Conservation (phyloP, 2,888 invertebrate species). For the Acheta domesticus region DNA sequence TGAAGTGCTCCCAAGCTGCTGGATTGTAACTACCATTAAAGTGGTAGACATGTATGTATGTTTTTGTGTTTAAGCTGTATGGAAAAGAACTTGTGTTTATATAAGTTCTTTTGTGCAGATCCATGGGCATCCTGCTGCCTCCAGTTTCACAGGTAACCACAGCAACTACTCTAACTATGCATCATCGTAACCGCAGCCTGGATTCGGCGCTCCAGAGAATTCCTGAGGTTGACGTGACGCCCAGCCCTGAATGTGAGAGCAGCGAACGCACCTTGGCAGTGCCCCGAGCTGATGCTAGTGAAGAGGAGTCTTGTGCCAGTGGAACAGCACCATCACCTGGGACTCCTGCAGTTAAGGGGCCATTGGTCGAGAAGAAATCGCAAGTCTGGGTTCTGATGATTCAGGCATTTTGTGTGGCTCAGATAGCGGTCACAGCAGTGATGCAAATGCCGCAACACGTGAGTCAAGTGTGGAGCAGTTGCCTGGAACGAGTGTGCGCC, state of each 20-base stretch:
- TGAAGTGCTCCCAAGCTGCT: too few species aligned
- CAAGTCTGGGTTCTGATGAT: constrained; percentile 72
- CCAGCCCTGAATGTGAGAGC: constrained; percentile 60
- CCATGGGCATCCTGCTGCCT: constrained; percentile 62
- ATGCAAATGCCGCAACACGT: constrained; percentile 47
- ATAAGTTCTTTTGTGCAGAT: constrained; percentile 48
- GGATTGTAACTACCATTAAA: too few species aligned
- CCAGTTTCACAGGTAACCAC: constrained; percentile 57
- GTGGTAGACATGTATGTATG: too few species aligned
- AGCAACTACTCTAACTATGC: constrained; percentile 56
- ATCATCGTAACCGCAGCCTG: constrained; percentile 84
- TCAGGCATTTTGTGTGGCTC: constrained; percentile 69
- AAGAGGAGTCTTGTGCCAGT: constrained; percentile 28
- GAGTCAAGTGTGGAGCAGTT: constrained; percentile 54
- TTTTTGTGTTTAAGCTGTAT: too few species aligned
- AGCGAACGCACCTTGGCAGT: constrained; percentile 48
- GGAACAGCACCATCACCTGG: constrained; percentile 33
- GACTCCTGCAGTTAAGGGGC: constrained; percentile 37
- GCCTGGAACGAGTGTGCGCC: constrained; percentile 41
- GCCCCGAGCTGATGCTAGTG: constrained; percentile 37
- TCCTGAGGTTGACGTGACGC: constrained; percentile 75
- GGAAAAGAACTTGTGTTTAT: too few species aligned
- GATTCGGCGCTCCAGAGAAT: constrained; percentile 87
- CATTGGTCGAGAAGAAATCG: constrained; percentile 55
- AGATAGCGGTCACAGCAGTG: constrained; percentile 49